A percentile compares a stretch with the other conserved stretches of the same genome.
phyloP scores from a whole-genome alignment of 1,140 invertebrate species.

The Anagrus nilaparvatae region DNA sequence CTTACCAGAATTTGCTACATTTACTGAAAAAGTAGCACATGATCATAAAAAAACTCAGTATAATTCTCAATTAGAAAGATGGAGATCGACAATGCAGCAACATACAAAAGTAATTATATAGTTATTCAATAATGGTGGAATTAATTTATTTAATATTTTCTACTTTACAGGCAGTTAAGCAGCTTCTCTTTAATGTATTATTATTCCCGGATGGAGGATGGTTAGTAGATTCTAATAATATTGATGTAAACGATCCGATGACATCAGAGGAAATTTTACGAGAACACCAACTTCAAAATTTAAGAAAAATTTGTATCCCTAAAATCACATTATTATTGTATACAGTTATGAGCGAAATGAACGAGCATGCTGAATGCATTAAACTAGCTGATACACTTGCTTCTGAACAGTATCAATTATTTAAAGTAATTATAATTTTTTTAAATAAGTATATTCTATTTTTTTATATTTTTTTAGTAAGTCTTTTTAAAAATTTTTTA shows the following conservation, averaged over 20 bases:
- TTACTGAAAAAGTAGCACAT: slow-evolving; percentile 79
- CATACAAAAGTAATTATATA: slow-evolving; percentile 48
- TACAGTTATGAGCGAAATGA: slow-evolving; percentile 65
- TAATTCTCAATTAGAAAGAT: slow-evolving; percentile 63
- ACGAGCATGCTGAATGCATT: slow-evolving; percentile 65
- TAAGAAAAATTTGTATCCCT: slow-evolving; percentile 75
- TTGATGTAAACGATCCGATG: slow-evolving; percentile 31
- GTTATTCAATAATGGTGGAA: not conserved
- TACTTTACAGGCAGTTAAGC: slow-evolving; percentile 56
- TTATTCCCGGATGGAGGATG: slow-evolving; percentile 83
- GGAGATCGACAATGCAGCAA: slow-evolving; percentile 56
- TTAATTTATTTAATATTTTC: not conserved
- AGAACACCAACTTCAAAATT: slow-evolving; percentile 56
- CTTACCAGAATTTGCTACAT: slow-evolving; percentile 52
- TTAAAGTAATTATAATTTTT: slow-evolving; percentile 45
- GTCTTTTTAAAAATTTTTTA: slow-evolving; percentile 10
- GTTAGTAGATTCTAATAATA: slow-evolving; percentile 62
- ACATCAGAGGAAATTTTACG: slow-evolving; percentile 41
- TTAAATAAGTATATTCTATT: slow-evolving; percentile 1
- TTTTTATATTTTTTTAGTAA: slow-evolving; percentile 8
- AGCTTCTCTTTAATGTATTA: slow-evolving; percentile 77
- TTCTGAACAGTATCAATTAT: slow-evolving; percentile 66
- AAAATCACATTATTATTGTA: slow-evolving; percentile 71
- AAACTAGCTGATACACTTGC: slow-evolving; percentile 71
- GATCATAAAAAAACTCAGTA: slow-evolving; percentile 74